Evolutionary conservation across 2,888 invertebrate genomes (phyloP).

Genomic region (Xylophagus ater): DNA sequence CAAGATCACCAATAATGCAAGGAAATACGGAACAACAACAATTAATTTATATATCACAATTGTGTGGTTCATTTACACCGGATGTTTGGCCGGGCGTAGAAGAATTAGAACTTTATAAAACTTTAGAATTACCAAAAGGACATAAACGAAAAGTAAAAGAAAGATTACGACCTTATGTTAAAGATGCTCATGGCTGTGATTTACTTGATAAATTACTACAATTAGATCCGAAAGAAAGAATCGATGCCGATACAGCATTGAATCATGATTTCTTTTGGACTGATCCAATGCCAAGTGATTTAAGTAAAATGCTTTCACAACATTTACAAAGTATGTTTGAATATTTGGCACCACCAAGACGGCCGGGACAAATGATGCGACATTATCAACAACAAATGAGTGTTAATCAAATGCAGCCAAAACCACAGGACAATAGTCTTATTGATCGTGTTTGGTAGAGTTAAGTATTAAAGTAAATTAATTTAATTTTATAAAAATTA

Average conservation of each 20-base stretch:
- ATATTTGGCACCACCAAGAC: conserved; percentile 66
- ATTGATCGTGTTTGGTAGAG: conserved; percentile 78
- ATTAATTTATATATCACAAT: conserved; percentile 82
- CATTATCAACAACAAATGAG: conserved; percentile 53
- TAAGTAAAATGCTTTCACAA: conserved; percentile 84
- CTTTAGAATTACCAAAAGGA: conserved; percentile 76
- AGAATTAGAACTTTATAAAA: conserved; percentile 72
- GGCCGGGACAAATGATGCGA: conserved; percentile 55
- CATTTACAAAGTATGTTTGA: conserved; percentile 92
- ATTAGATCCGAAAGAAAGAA: conserved; percentile 80
- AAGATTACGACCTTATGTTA: conserved; percentile 76
- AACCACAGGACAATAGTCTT: conserved; percentile 69
- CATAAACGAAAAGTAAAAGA: conserved; percentile 81
- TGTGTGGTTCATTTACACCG: conserved; percentile 91
- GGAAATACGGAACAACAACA: conserved; percentile 97
- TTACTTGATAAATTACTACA: conserved; percentile 83
- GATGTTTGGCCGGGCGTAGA: conserved; percentile 91
- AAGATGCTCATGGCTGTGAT: conserved; percentile 86
- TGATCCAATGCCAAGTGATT: conserved; percentile 88
- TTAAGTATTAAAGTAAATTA: too few species aligned
- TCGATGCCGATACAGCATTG: conserved; percentile 82
- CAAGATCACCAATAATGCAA: conserved; percentile 85
- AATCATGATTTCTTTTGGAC: conserved; percentile 99
- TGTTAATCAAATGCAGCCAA: conserved; percentile 38
- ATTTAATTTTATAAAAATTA: too few species aligned